These are phyloP conservation scores for Poeciliopsis infans DNA, from an alignment of 2,797 vertebrate genomes.

Conservation along the genomic window DNA sequence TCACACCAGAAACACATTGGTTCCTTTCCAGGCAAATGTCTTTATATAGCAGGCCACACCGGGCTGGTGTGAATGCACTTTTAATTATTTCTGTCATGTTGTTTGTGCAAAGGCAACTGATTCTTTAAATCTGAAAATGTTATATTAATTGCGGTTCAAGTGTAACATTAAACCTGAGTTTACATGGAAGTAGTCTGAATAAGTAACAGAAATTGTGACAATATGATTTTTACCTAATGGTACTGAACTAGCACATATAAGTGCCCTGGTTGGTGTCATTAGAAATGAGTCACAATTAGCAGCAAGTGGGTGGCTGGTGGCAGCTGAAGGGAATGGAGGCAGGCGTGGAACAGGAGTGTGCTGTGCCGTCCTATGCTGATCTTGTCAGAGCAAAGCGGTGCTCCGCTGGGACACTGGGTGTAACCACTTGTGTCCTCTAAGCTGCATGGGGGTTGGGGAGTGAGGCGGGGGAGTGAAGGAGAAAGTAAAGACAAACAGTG, in stretches of 20 bases:
- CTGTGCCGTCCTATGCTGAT: conserved; percentile 43
- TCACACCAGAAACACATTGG: neutral
- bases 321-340: conserved; percentile 28
- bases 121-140: conserved; percentile 22
- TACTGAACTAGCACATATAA: conserved; percentile 19
- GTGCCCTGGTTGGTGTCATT: conserved; percentile 36
- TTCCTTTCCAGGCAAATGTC: too few species aligned
- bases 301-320: conserved; percentile 46
- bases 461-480: conserved; percentile 23
- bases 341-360: conserved; percentile 32
- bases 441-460: conserved; percentile 10
- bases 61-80: neutral
- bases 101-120: neutral
- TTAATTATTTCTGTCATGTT: neutral
- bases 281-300: conserved; percentile 47
- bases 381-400: conserved; percentile 14
- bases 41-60: neutral
- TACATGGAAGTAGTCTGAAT: neutral
- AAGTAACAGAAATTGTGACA: conserved; percentile 20
- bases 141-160: conserved; percentile 7
- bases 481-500: conserved; percentile 4
- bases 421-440: conserved; percentile 43
- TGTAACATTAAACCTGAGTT: neutral
- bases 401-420: conserved; percentile 41
- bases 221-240: conserved; percentile 7